Evolutionary conservation across 2,113 vertebrate genomes (phyloP).

Genomic region (Etheostoma spectabile): DNA sequence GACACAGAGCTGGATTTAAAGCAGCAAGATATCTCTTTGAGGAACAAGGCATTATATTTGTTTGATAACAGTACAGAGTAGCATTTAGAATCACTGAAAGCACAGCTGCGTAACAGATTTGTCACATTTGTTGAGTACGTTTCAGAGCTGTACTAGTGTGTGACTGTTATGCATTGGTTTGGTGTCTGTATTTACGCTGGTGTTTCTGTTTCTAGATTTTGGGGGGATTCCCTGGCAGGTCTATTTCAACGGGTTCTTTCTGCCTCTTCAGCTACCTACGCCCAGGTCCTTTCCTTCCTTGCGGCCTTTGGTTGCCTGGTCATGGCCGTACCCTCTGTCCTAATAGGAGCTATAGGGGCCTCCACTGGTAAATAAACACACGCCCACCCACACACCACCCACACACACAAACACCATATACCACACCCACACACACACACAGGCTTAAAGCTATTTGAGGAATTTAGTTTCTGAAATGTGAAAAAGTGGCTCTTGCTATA

Average conservation of each 20-base stretch:
- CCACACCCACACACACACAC: constrained; percentile 10
- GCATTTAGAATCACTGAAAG: background rate
- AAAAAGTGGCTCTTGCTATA: background rate
- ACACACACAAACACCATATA: too few species aligned
- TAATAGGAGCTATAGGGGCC: constrained; percentile 96
- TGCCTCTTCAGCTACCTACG: constrained; percentile 96
- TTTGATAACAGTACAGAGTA: background rate
- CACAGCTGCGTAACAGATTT: background rate
- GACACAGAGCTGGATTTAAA: too few species aligned
- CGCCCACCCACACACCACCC: constrained; percentile 1
- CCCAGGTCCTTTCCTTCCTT: constrained; percentile 96
- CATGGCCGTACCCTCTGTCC: constrained; percentile 94
- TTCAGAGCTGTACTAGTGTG: constrained; percentile 1
- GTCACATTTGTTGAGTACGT: background rate
- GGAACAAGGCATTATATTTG: background rate
- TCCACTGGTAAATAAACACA: constrained; percentile 90
- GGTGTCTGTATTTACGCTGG: constrained; percentile 68
- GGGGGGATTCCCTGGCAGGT: constrained; percentile 99
- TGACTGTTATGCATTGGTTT: constrained; percentile 41
- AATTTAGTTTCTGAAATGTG: background rate
- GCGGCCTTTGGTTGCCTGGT: constrained; percentile 95
- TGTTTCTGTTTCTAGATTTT: constrained; percentile 88
- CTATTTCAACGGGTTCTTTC: constrained; percentile 97
- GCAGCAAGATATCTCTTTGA: too few species aligned
- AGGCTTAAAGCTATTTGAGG: background rate